Evolutionary conservation across 2,113 vertebrate species (phyloP).

Genomic region (Salvelinus namaycush): DNA sequence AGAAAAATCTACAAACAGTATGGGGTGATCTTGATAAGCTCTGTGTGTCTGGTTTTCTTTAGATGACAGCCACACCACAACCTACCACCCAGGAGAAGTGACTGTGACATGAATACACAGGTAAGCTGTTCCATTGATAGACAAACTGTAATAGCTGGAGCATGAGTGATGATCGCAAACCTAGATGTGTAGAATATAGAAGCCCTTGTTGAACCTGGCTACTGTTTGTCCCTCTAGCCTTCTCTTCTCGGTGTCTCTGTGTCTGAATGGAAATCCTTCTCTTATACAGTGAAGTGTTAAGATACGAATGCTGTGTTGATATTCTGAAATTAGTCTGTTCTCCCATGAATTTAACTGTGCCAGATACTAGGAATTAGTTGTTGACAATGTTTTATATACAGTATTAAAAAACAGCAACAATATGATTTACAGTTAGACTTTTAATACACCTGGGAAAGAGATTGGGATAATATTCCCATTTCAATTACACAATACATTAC

Average conservation of each 20-base stretch:
- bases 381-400: background rate
- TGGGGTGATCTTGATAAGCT: background rate
- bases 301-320: background rate
- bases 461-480: slow-evolving; percentile 18
- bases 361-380: background rate
- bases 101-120: slow-evolving; percentile 3
- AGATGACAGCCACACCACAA: background rate
- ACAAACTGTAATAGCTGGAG: background rate
- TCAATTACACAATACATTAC: slow-evolving; percentile 33
- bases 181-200: too few species aligned
- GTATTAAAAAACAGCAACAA: slow-evolving; percentile 67
- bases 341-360: background rate
- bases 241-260: background rate
- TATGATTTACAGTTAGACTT: slow-evolving; percentile 23
- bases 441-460: slow-evolving; percentile 4
- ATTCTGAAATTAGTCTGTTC: background rate
- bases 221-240: too few species aligned
- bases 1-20: background rate
- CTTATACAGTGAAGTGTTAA: background rate
- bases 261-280: background rate
- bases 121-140: slow-evolving; percentile 7
- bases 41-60: background rate
- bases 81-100: background rate
- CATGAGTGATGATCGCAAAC: background rate
- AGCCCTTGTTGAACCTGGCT: too few species aligned